These are phyloP conservation scores for Phaetusa simplex DNA, from an alignment of 2,113 vertebrate species.

Conservation along the genomic window DNA sequence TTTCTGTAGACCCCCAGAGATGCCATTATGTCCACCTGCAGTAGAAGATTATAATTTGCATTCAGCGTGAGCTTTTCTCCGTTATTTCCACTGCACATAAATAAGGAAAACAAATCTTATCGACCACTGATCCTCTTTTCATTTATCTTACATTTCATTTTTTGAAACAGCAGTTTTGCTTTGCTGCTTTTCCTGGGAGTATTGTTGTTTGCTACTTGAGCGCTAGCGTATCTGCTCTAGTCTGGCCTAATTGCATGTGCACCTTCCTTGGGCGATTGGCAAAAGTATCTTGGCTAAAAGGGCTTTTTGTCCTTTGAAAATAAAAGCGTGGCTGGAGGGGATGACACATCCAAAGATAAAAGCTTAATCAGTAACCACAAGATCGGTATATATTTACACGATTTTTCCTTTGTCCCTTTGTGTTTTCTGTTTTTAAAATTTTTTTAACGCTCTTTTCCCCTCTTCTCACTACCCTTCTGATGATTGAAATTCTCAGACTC, in stretches of 20 bases:
- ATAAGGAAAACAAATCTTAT: slow-evolving; percentile 18
- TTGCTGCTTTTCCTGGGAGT: background rate
- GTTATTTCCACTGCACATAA: background rate
- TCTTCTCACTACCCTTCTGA: background rate
- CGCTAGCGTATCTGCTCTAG: background rate
- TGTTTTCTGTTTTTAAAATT: too few relatives aligned
- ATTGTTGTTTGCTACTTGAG: background rate
- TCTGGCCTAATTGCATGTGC: background rate
- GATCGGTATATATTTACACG: background rate
- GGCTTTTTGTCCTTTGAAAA: background rate
- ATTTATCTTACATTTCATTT: background rate
- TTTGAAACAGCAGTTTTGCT: background rate
- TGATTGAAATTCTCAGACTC: background rate
- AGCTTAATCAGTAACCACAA: background rate
- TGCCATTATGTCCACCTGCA: slow-evolving; percentile 12
- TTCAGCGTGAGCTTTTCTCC: background rate
- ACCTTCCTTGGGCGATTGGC: background rate
- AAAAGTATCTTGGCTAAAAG: background rate
- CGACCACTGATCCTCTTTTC: background rate
- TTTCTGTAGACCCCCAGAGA: background rate
- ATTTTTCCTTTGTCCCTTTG: background rate
- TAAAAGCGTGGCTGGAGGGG: background rate
- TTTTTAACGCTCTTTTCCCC: background rate
- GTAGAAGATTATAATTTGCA: background rate
- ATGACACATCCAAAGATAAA: background rate